phyloP scores from a whole-genome alignment of 2,113 vertebrate genomes.

The Corythoichthys intestinalis region DNA sequence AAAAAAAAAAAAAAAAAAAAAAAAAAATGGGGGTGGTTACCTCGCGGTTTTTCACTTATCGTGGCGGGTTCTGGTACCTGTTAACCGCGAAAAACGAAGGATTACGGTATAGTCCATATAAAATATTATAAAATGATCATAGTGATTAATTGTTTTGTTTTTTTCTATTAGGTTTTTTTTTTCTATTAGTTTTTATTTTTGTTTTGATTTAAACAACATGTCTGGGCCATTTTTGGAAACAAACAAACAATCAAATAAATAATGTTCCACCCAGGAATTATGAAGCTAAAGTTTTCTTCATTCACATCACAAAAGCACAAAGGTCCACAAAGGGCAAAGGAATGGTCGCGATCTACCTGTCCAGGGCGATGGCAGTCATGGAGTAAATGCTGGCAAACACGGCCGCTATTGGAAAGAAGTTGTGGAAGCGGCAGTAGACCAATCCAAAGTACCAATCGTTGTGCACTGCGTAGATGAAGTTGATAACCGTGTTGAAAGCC shows the following conservation, averaged over 20 bases:
- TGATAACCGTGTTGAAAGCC: constrained; percentile 93
- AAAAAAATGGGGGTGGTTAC: no score
- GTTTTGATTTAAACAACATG: no score
- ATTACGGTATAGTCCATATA: no score
- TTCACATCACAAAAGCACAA: not conserved
- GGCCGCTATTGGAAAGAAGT: constrained; percentile 96
- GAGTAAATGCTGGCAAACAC: constrained; percentile 98
- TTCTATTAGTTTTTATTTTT: no score
- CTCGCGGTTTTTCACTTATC: no score
- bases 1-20: no score
- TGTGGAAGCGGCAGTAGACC: constrained; percentile 95
- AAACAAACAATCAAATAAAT: not conserved
- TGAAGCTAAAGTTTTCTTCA: not conserved
- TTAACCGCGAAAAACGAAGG: no score
- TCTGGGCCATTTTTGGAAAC: not conserved
- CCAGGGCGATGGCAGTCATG: constrained; percentile 92
- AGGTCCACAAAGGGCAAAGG: not conserved
- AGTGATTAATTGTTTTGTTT: no score
- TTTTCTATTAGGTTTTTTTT: no score
- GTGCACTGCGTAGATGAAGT: constrained; percentile 91
- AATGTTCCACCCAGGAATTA: not conserved
- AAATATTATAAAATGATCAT: no score
- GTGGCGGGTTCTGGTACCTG: no score
- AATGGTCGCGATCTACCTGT: constrained; percentile 72
- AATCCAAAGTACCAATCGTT: constrained; percentile 95